Conservation (phyloP, 2,888 invertebrate species). For the Eupithecia inturbata region DNA sequence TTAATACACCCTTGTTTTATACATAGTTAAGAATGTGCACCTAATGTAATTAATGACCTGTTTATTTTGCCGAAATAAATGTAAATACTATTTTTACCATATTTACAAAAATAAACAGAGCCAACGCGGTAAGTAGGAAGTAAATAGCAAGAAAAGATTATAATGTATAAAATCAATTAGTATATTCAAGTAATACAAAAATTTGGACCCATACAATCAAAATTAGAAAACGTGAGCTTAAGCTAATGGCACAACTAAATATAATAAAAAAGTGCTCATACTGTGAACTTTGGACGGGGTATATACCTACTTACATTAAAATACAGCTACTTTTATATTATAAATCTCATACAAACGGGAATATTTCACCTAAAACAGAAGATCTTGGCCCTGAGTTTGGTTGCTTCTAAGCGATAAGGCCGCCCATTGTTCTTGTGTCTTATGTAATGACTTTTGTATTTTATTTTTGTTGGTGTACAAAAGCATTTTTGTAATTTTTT, state of each 20-base stretch:
- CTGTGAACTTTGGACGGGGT: constrained; percentile 47
- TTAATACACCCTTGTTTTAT: no score
- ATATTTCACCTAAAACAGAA: background rate
- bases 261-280: constrained; percentile 34
- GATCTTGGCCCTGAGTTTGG: background rate
- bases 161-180: constrained; percentile 29
- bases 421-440: no score
- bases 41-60: no score
- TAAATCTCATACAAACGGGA: background rate
- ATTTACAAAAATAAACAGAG: no score
- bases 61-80: no score
- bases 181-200: constrained; percentile 32
- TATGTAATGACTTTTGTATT: no score
- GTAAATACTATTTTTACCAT: no score
- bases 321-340: background rate
- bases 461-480: no score
- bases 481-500: no score
- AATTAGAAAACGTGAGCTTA: constrained; percentile 33
- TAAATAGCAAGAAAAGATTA: background rate
- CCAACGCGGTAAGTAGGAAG: no score
- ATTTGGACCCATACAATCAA: constrained; percentile 16
- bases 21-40: no score
- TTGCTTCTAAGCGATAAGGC: no score
- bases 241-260: constrained; percentile 45
- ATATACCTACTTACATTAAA: background rate